Percentiles rank a stretch among this genome's conserved stretches.
phyloP scores from a whole-genome alignment of 2,113 vertebrate genomes.

The Morone saxatilis region DNA sequence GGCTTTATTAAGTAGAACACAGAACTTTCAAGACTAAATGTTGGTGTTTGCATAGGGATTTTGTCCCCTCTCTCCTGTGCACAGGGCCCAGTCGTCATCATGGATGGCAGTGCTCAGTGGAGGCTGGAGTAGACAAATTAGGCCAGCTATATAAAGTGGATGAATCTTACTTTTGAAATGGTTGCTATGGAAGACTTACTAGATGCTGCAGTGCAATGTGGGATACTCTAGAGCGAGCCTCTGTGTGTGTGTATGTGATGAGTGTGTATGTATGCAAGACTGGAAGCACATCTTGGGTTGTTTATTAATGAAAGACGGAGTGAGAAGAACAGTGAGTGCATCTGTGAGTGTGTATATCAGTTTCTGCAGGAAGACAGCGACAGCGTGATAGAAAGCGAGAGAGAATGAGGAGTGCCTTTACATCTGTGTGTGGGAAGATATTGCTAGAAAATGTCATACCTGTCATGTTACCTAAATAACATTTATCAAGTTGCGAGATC shows the following conservation, averaged over 20 bases:
- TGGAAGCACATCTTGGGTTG: constrained; percentile 52
- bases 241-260: constrained; percentile 24
- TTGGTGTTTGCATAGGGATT: constrained; percentile 55
- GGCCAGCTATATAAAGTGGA: constrained; percentile 80
- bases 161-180: constrained; percentile 73
- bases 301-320: constrained; percentile 60
- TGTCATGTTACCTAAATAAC: constrained; percentile 75
- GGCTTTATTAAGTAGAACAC: constrained; percentile 53
- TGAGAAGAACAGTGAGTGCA: constrained; percentile 37
- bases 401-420: constrained; percentile 31
- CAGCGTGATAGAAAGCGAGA: neutral
- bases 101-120: constrained; percentile 61
- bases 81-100: constrained; percentile 46
- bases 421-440: constrained; percentile 18
- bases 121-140: constrained; percentile 71
- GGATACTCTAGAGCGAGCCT: constrained; percentile 30
- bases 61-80: constrained; percentile 20
- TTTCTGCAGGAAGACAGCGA: constrained; percentile 22
- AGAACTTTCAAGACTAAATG: constrained; percentile 54
- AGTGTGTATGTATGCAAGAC: neutral
- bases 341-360: neutral
- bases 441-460: constrained; percentile 71
- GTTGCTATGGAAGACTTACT: constrained; percentile 70
- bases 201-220: constrained; percentile 54
- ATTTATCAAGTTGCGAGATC: constrained; percentile 73